phyloP scores from a whole-genome alignment of 1,140 invertebrate genomes.

The Drosophila ananassae region DNA sequence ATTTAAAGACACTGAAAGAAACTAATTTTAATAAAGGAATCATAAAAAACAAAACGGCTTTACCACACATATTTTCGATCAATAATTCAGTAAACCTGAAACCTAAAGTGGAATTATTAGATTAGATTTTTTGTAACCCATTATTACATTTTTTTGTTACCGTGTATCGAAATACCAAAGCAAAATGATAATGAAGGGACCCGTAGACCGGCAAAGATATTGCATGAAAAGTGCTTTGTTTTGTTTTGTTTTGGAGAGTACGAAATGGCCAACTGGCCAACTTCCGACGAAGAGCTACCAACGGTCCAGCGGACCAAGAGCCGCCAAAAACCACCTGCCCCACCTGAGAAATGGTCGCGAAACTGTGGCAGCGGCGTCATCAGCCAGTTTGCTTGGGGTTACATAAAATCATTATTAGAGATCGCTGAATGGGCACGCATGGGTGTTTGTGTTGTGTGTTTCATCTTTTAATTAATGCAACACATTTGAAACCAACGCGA shows the following conservation, averaged over 20 bases:
- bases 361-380: constrained; percentile 33
- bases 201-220: constrained; percentile 38
- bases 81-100: background rate
- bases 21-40: background rate
- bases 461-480: constrained; percentile 78
- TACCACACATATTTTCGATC: background rate
- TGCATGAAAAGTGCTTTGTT: constrained; percentile 43
- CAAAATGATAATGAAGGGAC: constrained; percentile 59
- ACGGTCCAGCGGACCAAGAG: constrained; percentile 1
- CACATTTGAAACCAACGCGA: constrained; percentile 29
- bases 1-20: background rate
- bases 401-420: constrained; percentile 75
- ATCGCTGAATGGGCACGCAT: constrained; percentile 45
- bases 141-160: background rate
- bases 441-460: constrained; percentile 39
- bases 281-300: constrained; percentile 46
- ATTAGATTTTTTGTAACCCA: too few relatives aligned
- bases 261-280: constrained; percentile 38
- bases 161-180: constrained; percentile 20
- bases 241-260: constrained; percentile 34
- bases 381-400: constrained; percentile 48
- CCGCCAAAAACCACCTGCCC: constrained; percentile 17
- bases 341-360: constrained; percentile 36
- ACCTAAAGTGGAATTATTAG: too few relatives aligned
- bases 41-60: background rate